Conservation (phyloP, 2,797 vertebrate genomes). For the Acomys russatus region DNA sequence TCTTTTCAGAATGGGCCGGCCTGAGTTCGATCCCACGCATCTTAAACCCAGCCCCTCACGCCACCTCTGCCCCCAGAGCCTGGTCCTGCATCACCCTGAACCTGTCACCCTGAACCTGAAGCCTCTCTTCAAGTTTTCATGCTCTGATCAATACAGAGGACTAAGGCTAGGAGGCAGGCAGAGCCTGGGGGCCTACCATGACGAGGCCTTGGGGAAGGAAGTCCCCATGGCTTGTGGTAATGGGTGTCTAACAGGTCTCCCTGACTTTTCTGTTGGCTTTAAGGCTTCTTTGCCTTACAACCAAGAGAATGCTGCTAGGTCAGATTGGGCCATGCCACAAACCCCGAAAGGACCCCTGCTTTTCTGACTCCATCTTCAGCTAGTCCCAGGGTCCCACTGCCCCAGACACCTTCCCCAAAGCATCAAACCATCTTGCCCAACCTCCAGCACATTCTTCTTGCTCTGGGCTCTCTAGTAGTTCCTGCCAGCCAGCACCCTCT, state of each 20-base stretch:
- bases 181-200: accelerated
- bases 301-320: background rate
- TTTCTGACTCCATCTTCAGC: background rate
- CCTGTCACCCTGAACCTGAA: background rate
- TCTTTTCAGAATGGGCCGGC: background rate
- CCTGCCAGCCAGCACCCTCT: too few relatives aligned
- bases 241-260: background rate
- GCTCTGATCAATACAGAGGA: background rate
- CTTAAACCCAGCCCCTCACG: background rate
- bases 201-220: background rate
- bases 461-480: too few relatives aligned
- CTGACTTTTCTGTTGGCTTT: background rate
- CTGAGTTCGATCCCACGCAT: background rate
- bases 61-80: background rate
- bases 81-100: background rate
- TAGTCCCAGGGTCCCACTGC: background rate
- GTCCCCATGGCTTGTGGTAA: background rate
- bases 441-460: too few relatives aligned
- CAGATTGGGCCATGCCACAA: background rate
- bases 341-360: background rate
- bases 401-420: background rate
- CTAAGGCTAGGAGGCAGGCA: background rate
- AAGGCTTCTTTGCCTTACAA: background rate
- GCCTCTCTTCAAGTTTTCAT: background rate
- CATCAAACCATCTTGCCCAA: too few relatives aligned